phyloP scores from a whole-genome alignment of 2,113 vertebrate genomes.

The Lophius piscatorius region DNA sequence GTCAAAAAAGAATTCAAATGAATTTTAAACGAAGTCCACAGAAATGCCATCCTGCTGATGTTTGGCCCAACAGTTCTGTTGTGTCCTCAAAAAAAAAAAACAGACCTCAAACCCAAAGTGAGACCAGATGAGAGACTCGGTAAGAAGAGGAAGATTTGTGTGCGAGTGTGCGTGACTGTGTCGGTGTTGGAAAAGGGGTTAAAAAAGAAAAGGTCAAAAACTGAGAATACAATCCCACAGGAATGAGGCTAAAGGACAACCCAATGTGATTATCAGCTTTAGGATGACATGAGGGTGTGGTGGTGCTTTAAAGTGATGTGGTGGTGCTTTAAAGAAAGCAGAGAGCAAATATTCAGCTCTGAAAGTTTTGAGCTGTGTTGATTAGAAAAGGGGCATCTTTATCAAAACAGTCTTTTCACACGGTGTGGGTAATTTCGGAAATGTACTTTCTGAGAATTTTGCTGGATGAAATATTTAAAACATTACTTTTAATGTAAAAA shows the following conservation, averaged over 20 bases:
- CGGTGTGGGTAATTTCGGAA: too few species aligned
- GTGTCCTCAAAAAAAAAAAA: constrained; percentile 56
- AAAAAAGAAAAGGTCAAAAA: constrained; percentile 53
- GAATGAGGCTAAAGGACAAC: constrained; percentile 44
- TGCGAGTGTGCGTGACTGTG: constrained; percentile 15
- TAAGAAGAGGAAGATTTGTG: constrained; percentile 40
- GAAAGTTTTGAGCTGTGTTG: too few species aligned
- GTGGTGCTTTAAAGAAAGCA: constrained; percentile 21
- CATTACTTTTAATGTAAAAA: too few species aligned
- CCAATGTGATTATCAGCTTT: constrained; percentile 52
- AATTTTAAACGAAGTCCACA: constrained; percentile 26
- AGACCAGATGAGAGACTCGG: constrained; percentile 59
- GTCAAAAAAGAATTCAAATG: constrained; percentile 37
- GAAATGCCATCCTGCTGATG: constrained; percentile 27
- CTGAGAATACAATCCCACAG: constrained; percentile 57
- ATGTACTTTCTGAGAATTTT: too few species aligned
- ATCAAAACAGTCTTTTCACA: too few species aligned
- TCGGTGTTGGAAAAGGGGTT: constrained; percentile 34
- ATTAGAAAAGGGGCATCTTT: too few species aligned
- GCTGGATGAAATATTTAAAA: too few species aligned
- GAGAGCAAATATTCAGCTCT: constrained; percentile 18
- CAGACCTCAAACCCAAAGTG: constrained; percentile 63
- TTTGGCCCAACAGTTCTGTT: constrained; percentile 36
- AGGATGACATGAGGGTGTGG: constrained; percentile 45
- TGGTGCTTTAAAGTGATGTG: neutral